Evolutionary conservation across 1,140 invertebrate genomes (phyloP).

Genomic region (Lineus longissimus): DNA sequence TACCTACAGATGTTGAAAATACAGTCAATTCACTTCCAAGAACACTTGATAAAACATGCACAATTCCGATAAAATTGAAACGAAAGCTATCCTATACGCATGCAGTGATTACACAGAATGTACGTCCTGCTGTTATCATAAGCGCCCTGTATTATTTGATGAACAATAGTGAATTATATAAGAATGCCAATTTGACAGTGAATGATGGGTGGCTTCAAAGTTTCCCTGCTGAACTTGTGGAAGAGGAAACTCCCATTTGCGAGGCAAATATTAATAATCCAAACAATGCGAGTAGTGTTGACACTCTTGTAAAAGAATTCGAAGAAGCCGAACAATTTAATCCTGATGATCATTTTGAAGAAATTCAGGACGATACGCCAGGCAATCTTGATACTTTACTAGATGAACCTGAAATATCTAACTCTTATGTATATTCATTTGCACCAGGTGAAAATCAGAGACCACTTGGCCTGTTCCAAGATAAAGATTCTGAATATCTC

Average conservation of each 20-base stretch:
- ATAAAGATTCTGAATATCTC: slow-evolving; percentile 20
- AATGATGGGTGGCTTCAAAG: not conserved
- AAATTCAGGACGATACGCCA: not conserved
- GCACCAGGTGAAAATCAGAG: slow-evolving; percentile 20
- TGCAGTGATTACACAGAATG: slow-evolving; percentile 15
- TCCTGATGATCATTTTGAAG: slow-evolving; percentile 1
- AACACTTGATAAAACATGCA: slow-evolving; percentile 12
- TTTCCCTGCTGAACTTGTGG: not conserved
- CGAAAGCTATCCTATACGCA: slow-evolving; percentile 16
- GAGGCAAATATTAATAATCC: not conserved
- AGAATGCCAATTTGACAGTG: slow-evolving; percentile 17
- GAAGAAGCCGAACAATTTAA: not conserved
- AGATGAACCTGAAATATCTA: slow-evolving; percentile 8
- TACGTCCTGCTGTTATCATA: slow-evolving; percentile 16
- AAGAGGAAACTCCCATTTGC: too few relatives aligned
- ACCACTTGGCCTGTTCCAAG: slow-evolving; percentile 20
- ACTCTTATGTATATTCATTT: slow-evolving; percentile 13
- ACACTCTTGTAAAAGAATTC: not conserved
- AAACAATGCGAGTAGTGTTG: slow-evolving; percentile 14
- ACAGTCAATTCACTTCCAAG: slow-evolving; percentile 22
- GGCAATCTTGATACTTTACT: slow-evolving; percentile 17
- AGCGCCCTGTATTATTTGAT: slow-evolving; percentile 8
- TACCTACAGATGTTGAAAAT: slow-evolving; percentile 20
- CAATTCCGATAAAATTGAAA: slow-evolving; percentile 21
- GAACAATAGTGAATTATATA: slow-evolving; percentile 16